Conservation (phyloP, 2,888 invertebrate genomes). For the Netelia melanura region DNA sequence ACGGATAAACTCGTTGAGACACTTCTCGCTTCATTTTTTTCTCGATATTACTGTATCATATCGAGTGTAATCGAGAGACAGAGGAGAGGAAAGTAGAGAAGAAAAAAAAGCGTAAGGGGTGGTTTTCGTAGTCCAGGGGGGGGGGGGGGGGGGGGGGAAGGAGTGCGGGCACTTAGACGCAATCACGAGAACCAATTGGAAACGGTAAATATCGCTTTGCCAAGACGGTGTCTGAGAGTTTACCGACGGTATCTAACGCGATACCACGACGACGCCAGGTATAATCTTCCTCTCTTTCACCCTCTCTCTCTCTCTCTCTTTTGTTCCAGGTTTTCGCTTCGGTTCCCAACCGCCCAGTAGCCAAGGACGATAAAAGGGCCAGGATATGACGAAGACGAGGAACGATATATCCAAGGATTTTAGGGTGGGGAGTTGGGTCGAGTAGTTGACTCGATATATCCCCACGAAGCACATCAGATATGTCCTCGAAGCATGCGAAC, state of each 20-base stretch:
- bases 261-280: slow-evolving; percentile 28
- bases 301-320: slow-evolving; percentile 10
- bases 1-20: slow-evolving; percentile 59
- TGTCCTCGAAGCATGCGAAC: slow-evolving; percentile 84
- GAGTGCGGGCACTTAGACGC: slow-evolving; percentile 77
- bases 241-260: slow-evolving; percentile 38
- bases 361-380: not conserved
- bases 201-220: slow-evolving; percentile 79
- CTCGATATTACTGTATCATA: slow-evolving; percentile 58
- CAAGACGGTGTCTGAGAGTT: slow-evolving; percentile 44
- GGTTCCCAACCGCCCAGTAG: slow-evolving; percentile 1
- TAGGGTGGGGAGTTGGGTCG: slow-evolving; percentile 59
- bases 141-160: not conserved
- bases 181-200: slow-evolving; percentile 83
- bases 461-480: slow-evolving; percentile 80
- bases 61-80: slow-evolving; percentile 41
- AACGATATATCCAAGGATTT: slow-evolving; percentile 55
- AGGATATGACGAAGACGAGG: slow-evolving; percentile 35
- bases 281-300: slow-evolving; percentile 20
- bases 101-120: not conserved
- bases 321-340: not conserved
- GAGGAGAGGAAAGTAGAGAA: slow-evolving; percentile 5
- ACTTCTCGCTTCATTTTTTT: slow-evolving; percentile 37
- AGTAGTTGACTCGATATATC: slow-evolving; percentile 71
- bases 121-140: too few relatives aligned